Conservation (phyloP, 2,888 invertebrate genomes). For the Tenthredo scrophulariae region DNA sequence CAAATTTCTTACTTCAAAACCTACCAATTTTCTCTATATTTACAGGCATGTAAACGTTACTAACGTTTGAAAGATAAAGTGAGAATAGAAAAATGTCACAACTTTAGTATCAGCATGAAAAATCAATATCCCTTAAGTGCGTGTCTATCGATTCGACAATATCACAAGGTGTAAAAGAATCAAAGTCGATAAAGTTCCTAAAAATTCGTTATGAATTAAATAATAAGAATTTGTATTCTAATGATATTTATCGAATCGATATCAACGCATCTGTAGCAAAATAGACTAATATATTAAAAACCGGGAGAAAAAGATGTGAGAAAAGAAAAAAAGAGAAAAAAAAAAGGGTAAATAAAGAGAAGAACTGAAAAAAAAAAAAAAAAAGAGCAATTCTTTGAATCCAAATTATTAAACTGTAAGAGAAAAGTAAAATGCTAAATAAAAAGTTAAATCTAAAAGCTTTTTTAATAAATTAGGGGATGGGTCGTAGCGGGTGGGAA, state of each 20-base stretch:
- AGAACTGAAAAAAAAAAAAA: not conserved
- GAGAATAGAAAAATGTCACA: not conserved
- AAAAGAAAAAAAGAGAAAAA: slow-evolving; percentile 22
- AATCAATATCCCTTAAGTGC: not conserved
- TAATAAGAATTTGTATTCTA: not conserved
- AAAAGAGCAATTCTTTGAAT: not conserved
- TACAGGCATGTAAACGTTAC: not conserved
- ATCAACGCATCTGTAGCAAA: not conserved
- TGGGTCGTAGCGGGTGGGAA: not conserved
- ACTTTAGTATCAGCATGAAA: slow-evolving; percentile 22
- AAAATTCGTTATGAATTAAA: no score
- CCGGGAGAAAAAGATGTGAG: not conserved
- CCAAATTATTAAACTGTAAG: not conserved
- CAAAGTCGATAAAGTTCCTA: not conserved
- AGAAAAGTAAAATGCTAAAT: no score
- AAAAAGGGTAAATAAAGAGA: not conserved
- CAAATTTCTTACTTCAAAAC: not conserved
- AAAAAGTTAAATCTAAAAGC: not conserved
- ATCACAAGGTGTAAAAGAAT: not conserved
- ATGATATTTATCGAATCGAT: not conserved
- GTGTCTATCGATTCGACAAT: not conserved
- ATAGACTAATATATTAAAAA: not conserved
- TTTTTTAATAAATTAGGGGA: not conserved
- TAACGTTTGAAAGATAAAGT: no score
- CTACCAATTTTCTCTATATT: not conserved